Percentiles rank a stretch among this genome's conserved stretches.
Conservation (phyloP, 1,140 invertebrate genomes). For the Achroia grisella region DNA sequence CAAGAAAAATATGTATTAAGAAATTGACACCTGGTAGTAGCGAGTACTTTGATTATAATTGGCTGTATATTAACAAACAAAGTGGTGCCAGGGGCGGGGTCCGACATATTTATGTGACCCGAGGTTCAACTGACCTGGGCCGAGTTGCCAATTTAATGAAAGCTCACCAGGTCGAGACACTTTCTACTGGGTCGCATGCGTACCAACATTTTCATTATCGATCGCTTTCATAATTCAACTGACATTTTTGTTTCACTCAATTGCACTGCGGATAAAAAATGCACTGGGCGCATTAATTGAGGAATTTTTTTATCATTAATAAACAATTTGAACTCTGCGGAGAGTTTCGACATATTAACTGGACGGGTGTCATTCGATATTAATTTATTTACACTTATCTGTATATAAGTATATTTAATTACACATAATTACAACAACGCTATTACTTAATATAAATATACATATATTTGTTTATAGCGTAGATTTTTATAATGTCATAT, state of each 20-base stretch:
- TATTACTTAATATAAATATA: not conserved
- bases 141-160: slow-evolving; percentile 53
- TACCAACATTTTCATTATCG: slow-evolving; percentile 63
- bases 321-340: slow-evolving; percentile 11
- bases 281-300: slow-evolving; percentile 14
- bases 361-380: no score
- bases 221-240: slow-evolving; percentile 64
- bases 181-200: slow-evolving; percentile 55
- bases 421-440: no score
- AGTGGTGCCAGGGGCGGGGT: slow-evolving; percentile 53
- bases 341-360: no score
- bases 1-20: slow-evolving; percentile 39
- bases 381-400: no score
- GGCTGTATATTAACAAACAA: slow-evolving; percentile 70
- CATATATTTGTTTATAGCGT: not conserved
- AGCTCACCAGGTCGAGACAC: slow-evolving; percentile 61
- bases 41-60: slow-evolving; percentile 69
- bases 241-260: slow-evolving; percentile 51
- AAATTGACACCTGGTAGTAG: slow-evolving; percentile 51
- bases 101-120: slow-evolving; percentile 64
- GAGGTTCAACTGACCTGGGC: slow-evolving; percentile 43
- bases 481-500: not conserved
- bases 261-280: slow-evolving; percentile 28
- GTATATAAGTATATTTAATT: no score
- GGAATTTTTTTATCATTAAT: slow-evolving; percentile 17